phyloP scores from a whole-genome alignment of 35 echinoderm and acorn worm genomes.

The Apostichopus californicus region DNA sequence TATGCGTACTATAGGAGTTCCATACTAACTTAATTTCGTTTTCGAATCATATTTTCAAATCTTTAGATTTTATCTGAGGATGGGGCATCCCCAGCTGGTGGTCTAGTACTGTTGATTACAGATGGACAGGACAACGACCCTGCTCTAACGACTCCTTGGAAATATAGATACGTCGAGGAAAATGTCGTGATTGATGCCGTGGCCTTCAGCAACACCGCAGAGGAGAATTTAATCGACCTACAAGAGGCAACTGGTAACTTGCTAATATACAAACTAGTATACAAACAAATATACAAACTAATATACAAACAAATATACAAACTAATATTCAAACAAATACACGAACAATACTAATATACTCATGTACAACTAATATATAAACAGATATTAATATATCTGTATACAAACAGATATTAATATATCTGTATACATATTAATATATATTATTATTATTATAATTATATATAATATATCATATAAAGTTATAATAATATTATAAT shows the following conservation, averaged over 20 bases:
- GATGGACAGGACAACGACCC: conserved; percentile 14
- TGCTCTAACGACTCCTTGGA: neutral
- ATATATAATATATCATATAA: no score
- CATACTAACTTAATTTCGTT: neutral
- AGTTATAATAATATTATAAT: no score
- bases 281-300: no score
- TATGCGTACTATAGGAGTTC: no score
- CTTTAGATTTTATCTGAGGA: conserved; percentile 1
- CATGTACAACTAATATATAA: no score
- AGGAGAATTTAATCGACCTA: neutral
- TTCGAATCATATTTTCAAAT: neutral
- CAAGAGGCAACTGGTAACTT: conserved; percentile 28
- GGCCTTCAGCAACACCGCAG: conserved; percentile 12
- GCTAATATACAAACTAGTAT: neutral
- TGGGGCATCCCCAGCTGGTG: conserved; percentile 35
- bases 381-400: no score
- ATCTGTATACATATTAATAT: no score
- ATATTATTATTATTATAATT: no score
- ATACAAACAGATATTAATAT: no score
- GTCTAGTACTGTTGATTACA: conserved; percentile 19
- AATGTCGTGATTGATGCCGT: conserved; percentile 34
- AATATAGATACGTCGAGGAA: neutral
- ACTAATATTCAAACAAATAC: no score
- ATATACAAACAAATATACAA: no score
- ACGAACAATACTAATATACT: no score